phyloP scores from a whole-genome alignment of 2,797 vertebrate genomes.

The Lacerta viridis region DNA sequence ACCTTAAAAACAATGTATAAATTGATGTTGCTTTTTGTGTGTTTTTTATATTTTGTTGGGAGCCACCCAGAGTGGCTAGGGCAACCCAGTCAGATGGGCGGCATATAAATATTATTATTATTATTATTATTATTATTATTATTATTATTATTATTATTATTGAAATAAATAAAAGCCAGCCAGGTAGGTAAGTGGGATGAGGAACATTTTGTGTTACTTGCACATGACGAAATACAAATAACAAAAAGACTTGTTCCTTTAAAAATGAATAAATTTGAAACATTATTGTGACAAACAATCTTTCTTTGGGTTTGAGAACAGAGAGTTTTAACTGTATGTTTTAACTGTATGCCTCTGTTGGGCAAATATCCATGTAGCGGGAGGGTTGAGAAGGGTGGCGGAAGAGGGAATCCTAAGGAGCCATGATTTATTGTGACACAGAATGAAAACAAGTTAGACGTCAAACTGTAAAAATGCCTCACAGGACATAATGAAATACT shows the following conservation, averaged over 20 bases:
- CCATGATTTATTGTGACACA: neutral
- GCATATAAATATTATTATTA: too few relatives aligned
- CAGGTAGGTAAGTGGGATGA: neutral
- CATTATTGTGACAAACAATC: neutral
- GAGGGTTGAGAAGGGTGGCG: neutral
- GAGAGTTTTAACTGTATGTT: neutral
- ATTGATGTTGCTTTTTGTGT: too few relatives aligned
- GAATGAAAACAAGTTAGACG: constrained; percentile 9
- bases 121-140: too few relatives aligned
- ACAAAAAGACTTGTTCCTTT: neutral
- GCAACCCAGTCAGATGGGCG: too few relatives aligned
- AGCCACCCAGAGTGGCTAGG: too few relatives aligned
- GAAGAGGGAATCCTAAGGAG: neutral
- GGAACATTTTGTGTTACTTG: neutral
- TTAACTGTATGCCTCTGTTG: neutral
- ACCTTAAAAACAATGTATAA: neutral
- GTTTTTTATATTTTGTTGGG: too few relatives aligned
- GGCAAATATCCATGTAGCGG: neutral
- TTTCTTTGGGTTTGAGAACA: neutral
- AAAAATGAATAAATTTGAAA: neutral
- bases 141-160: too few relatives aligned
- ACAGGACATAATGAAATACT: constrained; percentile 5
- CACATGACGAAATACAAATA: neutral
- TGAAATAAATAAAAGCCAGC: too few relatives aligned
- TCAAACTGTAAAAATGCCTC: constrained; percentile 42